Evolutionary conservation across 2,888 invertebrate species (phyloP).

Genomic region (Eupithecia insigniata): DNA sequence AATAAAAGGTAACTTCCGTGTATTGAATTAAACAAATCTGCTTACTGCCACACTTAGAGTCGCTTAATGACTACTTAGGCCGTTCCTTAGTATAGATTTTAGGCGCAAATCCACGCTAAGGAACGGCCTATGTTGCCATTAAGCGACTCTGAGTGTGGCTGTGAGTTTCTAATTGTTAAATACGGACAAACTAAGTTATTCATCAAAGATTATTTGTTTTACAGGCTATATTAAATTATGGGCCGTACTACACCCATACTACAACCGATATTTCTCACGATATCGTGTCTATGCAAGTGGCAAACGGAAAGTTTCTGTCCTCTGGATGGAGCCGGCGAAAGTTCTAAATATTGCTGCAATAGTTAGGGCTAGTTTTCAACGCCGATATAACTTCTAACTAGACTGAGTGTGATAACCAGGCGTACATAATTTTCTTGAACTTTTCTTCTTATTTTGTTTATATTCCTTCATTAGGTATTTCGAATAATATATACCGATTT

Average conservation of each 20-base stretch:
- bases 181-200: background rate
- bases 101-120: no score
- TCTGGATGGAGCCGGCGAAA: conserved; percentile 23
- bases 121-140: no score
- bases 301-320: conserved; percentile 1
- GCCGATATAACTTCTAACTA: conserved; percentile 31
- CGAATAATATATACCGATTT: background rate
- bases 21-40: no score
- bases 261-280: background rate
- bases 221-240: no score
- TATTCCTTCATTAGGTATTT: background rate
- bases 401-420: conserved; percentile 12
- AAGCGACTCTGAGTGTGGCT: no score
- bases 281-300: conserved; percentile 18
- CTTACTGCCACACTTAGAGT: no score
- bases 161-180: no score
- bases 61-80: no score
- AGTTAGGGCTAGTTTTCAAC: conserved; percentile 38
- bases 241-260: no score
- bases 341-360: conserved; percentile 35
- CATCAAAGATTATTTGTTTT: background rate
- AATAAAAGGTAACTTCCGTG: no score
- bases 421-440: background rate
- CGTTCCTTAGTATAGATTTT: no score
- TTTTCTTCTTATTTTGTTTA: background rate